phyloP scores from a whole-genome alignment of 2,888 invertebrate species.

The Chymomyza caudatula region DNA sequence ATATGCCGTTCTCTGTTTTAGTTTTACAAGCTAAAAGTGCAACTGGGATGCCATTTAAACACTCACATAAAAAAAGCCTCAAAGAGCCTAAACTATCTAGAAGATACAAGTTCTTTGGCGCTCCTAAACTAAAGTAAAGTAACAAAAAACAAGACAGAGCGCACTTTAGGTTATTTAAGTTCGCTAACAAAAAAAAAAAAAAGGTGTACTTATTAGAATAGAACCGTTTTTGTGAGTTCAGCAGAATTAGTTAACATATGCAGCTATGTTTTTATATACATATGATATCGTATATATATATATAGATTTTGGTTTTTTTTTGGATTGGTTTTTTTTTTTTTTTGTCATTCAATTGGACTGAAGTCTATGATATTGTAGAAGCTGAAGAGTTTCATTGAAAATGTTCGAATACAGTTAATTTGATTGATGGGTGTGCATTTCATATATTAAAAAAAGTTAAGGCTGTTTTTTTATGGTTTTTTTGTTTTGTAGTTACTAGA shows the following conservation, averaged over 20 bases:
- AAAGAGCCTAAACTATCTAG: too few relatives aligned
- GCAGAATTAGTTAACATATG: background rate
- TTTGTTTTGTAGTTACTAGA: conserved; percentile 27
- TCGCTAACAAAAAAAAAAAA: background rate
- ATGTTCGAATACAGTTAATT: background rate
- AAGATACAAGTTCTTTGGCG: background rate
- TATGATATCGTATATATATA: background rate
- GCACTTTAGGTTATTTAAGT: background rate
- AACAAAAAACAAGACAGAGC: background rate
- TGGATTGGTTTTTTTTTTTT: background rate
- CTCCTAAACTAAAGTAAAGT: background rate
- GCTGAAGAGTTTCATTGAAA: background rate
- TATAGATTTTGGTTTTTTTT: background rate
- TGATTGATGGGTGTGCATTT: conserved; percentile 15
- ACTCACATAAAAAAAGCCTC: too few relatives aligned
- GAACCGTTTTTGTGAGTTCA: background rate
- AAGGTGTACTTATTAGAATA: background rate
- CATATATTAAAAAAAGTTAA: conserved; percentile 4
- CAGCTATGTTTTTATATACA: background rate
- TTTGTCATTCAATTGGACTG: background rate
- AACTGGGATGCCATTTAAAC: too few relatives aligned
- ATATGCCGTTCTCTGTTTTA: too few relatives aligned
- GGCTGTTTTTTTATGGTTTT: conserved; percentile 16
- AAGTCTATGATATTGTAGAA: background rate
- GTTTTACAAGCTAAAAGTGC: too few relatives aligned